Base-by-base conservation (phyloP, 2,797 vertebrate genomes). In the Tapera naevia region DNA sequence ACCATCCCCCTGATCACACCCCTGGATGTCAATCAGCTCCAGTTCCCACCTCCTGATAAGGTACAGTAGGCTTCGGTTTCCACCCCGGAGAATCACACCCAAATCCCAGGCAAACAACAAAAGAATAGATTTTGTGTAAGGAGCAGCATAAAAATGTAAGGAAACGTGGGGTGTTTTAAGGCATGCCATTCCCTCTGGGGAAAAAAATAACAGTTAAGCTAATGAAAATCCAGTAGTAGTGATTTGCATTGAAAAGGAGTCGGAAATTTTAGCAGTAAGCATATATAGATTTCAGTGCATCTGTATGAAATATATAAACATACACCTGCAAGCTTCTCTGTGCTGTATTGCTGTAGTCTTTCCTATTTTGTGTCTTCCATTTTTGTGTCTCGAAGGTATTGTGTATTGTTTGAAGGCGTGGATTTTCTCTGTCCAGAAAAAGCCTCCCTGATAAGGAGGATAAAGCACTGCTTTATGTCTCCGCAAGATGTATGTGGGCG, bases 1-100 rank as follows among this genome's bases (percentile, higher is more conserved):
- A 99, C 99, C 98, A 99, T 99, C 97, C 99, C 99, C 58, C 97
- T 99, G 86, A 99, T 99, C 96, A 99, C 99, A 89, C 99, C 99
- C 73, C 96, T 99, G 96, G 99, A 99, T 96, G 99, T 99, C 97
- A 99, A 98, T 93, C 99, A 99, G 97, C 98, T 99, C 95, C 99
- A 99, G 98, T 98, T 99, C 94, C 99, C 99, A 50, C 98, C 98
- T 93, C 98, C 98, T 50, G 99, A 99, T 91, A 99, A 99, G 99
- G 99, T 99, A 97, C 85, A 95, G 93, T 91, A 45, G 81, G 81
- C 90, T 91, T 89, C 62, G 39, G 89, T 83, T 96, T 94, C 89
- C 89, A 92, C 64, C 84, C 94, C 48, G 22, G 76, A 93, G 81
- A 94, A 91, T 96, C 91, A 94, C 97, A 95, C 95, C 94, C 78